Base-by-base conservation (phyloP, 2,888 invertebrate species). In the Pilophorus perplexus region DNA sequence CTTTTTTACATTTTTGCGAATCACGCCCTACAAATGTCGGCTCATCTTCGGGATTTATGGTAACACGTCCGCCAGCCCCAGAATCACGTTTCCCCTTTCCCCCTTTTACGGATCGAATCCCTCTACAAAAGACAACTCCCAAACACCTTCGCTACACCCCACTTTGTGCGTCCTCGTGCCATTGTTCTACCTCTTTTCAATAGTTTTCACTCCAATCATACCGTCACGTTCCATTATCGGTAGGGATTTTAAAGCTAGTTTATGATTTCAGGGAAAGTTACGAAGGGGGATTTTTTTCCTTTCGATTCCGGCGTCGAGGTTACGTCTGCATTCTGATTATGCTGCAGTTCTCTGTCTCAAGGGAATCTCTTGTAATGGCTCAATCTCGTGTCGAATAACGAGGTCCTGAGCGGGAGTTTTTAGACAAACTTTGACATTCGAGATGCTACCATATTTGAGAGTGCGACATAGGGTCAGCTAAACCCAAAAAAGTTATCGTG, bases 141-240 rank as follows among this genome's bases (percentile, higher is more conserved):
- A n/a, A n/a, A n/a, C n/a, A n/a, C n/a, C n/a, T 46, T 23, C 46
- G 46, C 46, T 46, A 46, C 46, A 23, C 46, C 23, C 46, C 42
- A 42, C 25, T 46, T 18, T 46, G 14, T 12, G 25, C 23, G 23
- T 46, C 20, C 25, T 14, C 10, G 46, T n/a, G 14, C 46, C 25
- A 46, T 46, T 46, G 46, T 46, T 46, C 46, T 46, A n/a, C 46
- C 46, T 46, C 46, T 22, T 46, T 46, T 46, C 46, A 46, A 46
- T 46, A 46, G 46, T 46, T 46, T 46, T 46, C 46, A 46, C 46
- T 46, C 46, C 46, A 46, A 46, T 46, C 46, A 46, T 46, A 46
- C 46, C 46, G 46, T 46, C 46, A 46, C 46, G 46, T 46, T 46
- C 46, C 46, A 46, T 46, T 46, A 46, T 46, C 46, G 46, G 42